phyloP scores from a whole-genome alignment of 1,140 invertebrate species.

The Tetragnatha versicolor region DNA sequence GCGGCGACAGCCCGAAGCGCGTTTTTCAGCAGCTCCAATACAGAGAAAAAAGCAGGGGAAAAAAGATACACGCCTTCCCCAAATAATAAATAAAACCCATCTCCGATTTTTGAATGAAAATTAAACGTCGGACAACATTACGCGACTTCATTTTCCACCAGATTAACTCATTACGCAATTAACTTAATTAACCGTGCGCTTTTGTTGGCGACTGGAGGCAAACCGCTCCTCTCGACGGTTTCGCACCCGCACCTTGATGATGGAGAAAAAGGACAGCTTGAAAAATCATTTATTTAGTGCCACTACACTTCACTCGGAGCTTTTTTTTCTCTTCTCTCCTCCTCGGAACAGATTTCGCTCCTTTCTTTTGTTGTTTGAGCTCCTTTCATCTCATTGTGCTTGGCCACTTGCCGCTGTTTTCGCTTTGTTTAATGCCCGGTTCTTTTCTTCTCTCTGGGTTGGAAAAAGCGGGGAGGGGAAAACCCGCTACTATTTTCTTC shows the following conservation, averaged over 20 bases:
- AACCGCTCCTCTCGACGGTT: conserved; percentile 39
- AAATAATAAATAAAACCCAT: conserved; percentile 33
- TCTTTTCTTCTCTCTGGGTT: neutral
- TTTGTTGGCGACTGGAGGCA: conserved; percentile 27
- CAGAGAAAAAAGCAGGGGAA: neutral
- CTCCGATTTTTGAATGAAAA: conserved; percentile 41
- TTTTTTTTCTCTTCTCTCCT: neutral
- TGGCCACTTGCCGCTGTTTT: conserved; percentile 30
- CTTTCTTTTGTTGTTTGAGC: conserved; percentile 21
- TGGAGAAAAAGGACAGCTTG: conserved; percentile 32
- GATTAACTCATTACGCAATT: conserved; percentile 52
- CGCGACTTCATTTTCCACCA: conserved; percentile 49
- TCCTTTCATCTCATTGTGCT: conserved; percentile 5
- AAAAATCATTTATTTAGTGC: conserved; percentile 51
- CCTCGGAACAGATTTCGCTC: neutral
- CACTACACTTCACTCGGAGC: conserved; percentile 26
- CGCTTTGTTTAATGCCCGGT: conserved; percentile 36
- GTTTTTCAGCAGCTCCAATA: neutral
- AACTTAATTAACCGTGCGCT: conserved; percentile 50
- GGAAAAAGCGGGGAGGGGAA: conserved; percentile 1
- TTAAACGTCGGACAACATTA: conserved; percentile 51
- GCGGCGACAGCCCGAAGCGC: neutral
- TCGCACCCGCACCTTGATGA: conserved; percentile 30
- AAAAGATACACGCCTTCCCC: conserved; percentile 12
- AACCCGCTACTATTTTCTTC: too few relatives aligned